A percentile compares a stretch with the other conserved stretches of the same genome.
phyloP scores from a whole-genome alignment of 2,888 invertebrate genomes.

The Tenthredo scrophulariae region DNA sequence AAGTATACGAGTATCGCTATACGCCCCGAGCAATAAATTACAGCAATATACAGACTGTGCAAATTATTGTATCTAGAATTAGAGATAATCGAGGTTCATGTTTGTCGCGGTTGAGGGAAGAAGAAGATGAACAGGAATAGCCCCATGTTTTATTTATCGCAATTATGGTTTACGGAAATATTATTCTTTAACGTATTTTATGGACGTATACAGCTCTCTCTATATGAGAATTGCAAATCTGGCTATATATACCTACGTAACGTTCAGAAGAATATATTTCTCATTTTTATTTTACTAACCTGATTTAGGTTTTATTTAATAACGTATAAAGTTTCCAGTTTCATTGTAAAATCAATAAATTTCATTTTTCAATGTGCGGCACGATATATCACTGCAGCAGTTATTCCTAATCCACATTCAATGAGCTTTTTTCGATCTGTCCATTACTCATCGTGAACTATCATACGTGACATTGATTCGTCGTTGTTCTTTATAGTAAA shows the following conservation, averaged over 20 bases:
- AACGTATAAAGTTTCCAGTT: not conserved
- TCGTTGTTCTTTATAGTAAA: not conserved
- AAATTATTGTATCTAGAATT: not conserved
- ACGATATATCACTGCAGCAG: not conserved
- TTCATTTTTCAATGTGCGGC: not conserved
- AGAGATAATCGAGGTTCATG: conserved; percentile 1
- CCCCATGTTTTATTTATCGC: not conserved
- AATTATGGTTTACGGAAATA: conserved; percentile 1
- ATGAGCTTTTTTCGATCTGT: not conserved
- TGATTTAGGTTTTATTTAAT: not conserved
- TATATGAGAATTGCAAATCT: not conserved
- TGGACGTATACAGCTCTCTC: not conserved
- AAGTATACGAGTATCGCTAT: not conserved
- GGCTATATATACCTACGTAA: not conserved
- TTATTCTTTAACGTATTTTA: not conserved
- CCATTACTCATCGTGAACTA: not conserved
- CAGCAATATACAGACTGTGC: not conserved
- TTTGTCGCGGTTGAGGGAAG: not conserved
- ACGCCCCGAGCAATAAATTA: conserved; percentile 15
- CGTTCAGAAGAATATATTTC: not conserved
- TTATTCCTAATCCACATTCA: conserved; percentile 1
- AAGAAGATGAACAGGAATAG: not conserved
- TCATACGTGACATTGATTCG: not conserved
- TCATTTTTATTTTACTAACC: not conserved
- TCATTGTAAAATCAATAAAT: not conserved